Percentiles rank a stretch among this genome's conserved stretches.
These are phyloP conservation scores for Menidia beryllina DNA, from an alignment of 2,113 vertebrate genomes.

Conservation along the genomic window DNA sequence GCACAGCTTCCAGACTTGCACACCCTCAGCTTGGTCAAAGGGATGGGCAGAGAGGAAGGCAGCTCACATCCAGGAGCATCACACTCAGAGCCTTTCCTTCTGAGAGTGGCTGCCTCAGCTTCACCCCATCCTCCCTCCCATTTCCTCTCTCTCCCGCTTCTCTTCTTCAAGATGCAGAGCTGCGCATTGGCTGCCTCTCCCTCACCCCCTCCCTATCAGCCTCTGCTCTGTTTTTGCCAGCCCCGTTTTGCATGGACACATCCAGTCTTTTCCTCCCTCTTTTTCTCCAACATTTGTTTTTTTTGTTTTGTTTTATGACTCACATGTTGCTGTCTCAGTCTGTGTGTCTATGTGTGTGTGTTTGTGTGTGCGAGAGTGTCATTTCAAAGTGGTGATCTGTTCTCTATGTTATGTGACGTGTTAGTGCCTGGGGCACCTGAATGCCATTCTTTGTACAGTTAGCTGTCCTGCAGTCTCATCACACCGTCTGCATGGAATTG, in stretches of 20 bases:
- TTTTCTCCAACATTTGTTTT: slow-evolving; percentile 61
- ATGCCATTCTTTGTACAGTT: slow-evolving; percentile 3
- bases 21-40: slow-evolving; percentile 48
- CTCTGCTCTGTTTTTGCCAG: slow-evolving; percentile 54
- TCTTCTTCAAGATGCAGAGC: slow-evolving; percentile 77
- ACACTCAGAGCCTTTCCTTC: slow-evolving; percentile 73
- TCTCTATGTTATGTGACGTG: slow-evolving; percentile 42
- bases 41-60: slow-evolving; percentile 59
- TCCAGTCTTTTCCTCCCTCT: slow-evolving; percentile 47
- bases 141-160: slow-evolving; percentile 45
- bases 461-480: slow-evolving; percentile 33
- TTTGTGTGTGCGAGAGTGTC: not conserved
- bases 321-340: slow-evolving; percentile 34
- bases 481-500: slow-evolving; percentile 19
- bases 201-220: slow-evolving; percentile 70
- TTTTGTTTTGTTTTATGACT: slow-evolving; percentile 54
- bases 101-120: slow-evolving; percentile 73
- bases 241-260: slow-evolving; percentile 63
- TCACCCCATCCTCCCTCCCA: slow-evolving; percentile 52
- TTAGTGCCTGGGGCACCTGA: slow-evolving; percentile 24
- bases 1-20: slow-evolving; percentile 46
- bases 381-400: slow-evolving; percentile 42
- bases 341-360: not conserved
- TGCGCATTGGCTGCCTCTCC: slow-evolving; percentile 80
- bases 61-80: slow-evolving; percentile 78